Evolutionary conservation across 2,888 invertebrate genomes (phyloP).

Genomic region (Aphidius colemani): DNA sequence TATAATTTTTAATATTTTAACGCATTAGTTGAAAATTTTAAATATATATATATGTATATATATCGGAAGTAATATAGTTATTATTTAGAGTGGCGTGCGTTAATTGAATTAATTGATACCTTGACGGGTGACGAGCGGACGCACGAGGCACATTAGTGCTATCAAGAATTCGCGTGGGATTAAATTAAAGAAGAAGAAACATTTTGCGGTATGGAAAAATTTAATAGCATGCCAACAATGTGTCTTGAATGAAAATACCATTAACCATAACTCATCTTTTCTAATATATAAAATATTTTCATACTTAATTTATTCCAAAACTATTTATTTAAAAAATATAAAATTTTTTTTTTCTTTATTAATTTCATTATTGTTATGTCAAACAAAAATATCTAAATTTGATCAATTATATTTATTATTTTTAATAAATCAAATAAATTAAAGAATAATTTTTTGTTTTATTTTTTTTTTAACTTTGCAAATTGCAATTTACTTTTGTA

Average conservation of each 20-base stretch:
- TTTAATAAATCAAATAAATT: no score
- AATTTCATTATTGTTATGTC: no score
- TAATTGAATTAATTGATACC: slow-evolving; percentile 30
- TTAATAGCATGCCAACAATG: slow-evolving; percentile 18
- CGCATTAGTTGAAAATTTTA: background rate
- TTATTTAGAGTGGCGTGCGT: slow-evolving; percentile 26
- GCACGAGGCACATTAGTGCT: slow-evolving; percentile 12
- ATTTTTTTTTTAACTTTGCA: no score
- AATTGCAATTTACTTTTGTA: no score
- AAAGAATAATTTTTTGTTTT: background rate
- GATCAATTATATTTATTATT: no score
- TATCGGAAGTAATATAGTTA: slow-evolving; percentile 20
- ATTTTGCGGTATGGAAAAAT: no score
- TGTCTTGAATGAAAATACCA: slow-evolving; percentile 18
- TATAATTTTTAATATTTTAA: no score
- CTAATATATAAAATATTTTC: slow-evolving; percentile 2
- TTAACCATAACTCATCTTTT: no score
- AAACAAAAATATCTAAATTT: no score
- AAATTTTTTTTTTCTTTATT: no score
- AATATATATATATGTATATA: slow-evolving; percentile 10
- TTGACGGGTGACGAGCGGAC: slow-evolving; percentile 13
- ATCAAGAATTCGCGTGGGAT: slow-evolving; percentile 25
- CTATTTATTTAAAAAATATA: background rate
- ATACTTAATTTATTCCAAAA: no score
- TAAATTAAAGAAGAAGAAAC: no score